Conservation (phyloP, 1,140 invertebrate genomes). For the Bombus pyrosoma region DNA sequence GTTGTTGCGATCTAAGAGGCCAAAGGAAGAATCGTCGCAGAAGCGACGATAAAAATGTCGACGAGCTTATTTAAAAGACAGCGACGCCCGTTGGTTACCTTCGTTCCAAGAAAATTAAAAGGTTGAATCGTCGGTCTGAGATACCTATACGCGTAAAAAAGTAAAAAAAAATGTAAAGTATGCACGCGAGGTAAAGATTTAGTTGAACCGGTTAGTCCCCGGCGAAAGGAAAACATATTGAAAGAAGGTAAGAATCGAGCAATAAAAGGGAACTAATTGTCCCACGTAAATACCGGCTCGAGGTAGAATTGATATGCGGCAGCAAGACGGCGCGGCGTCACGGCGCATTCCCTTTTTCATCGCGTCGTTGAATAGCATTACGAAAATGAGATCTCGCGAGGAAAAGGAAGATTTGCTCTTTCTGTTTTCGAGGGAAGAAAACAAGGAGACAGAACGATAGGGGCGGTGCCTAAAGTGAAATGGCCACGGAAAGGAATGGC, state of each 20-base stretch:
- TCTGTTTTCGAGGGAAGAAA: background rate
- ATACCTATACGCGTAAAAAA: no score
- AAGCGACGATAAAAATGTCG: no score
- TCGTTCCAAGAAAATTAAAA: background rate
- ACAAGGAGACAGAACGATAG: background rate
- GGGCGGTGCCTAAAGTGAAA: conserved; percentile 1
- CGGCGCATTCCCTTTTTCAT: background rate
- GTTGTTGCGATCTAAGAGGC: no score
- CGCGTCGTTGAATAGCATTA: conserved; percentile 27
- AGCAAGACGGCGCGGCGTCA: background rate
- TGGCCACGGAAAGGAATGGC: background rate
- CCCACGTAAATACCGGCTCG: background rate
- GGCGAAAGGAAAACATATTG: background rate
- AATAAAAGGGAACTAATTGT: conserved; percentile 25
- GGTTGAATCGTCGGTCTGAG: background rate
- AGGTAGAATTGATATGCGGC: background rate
- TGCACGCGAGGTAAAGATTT: background rate
- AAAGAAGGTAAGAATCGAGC: background rate
- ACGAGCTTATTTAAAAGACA: no score
- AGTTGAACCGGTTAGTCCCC: no score
- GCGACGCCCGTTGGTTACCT: background rate
- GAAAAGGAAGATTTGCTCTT: conserved; percentile 19
- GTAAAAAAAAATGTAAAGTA: background rate
- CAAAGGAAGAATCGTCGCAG: background rate
- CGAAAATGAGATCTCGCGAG: conserved; percentile 16